Conservation (phyloP, 2,888 invertebrate species). For the Cataglyphis altisquamis region DNA sequence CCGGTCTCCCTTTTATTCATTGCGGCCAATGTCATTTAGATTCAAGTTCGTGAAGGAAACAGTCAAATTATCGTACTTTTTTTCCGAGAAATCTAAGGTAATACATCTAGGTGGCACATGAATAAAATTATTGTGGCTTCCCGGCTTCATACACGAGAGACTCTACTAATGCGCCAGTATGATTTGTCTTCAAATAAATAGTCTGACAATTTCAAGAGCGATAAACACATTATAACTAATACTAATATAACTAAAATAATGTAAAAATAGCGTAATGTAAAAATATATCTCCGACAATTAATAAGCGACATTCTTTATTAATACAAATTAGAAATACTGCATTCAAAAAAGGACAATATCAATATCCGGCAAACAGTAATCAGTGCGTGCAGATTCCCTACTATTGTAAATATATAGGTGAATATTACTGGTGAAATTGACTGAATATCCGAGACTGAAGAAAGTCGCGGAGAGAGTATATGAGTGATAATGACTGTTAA, state of each 20-base stretch:
- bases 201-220: conserved; percentile 8
- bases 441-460: conserved; percentile 32
- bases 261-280: neutral
- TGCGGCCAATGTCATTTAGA: conserved; percentile 20
- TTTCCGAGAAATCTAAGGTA: conserved; percentile 37
- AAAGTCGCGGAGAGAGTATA: conserved; percentile 49
- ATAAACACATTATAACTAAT: conserved; percentile 2
- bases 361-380: conserved; percentile 1
- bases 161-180: conserved; percentile 68
- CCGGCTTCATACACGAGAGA: conserved; percentile 77
- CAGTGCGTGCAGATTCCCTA: conserved; percentile 25
- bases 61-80: conserved; percentile 64
- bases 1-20: conserved; percentile 47
- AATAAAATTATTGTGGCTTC: conserved; percentile 76
- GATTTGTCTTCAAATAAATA: conserved; percentile 16
- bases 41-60: conserved; percentile 63
- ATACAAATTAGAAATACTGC: conserved; percentile 3
- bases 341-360: neutral
- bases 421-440: conserved; percentile 30
- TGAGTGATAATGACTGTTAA: conserved; percentile 37
- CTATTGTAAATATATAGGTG: conserved; percentile 19
- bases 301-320: neutral
- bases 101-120: conserved; percentile 67
- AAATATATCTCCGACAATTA: no score
- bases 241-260: neutral